phyloP scores from a whole-genome alignment of 2,888 invertebrate species.

The Ernsta delagoae region DNA sequence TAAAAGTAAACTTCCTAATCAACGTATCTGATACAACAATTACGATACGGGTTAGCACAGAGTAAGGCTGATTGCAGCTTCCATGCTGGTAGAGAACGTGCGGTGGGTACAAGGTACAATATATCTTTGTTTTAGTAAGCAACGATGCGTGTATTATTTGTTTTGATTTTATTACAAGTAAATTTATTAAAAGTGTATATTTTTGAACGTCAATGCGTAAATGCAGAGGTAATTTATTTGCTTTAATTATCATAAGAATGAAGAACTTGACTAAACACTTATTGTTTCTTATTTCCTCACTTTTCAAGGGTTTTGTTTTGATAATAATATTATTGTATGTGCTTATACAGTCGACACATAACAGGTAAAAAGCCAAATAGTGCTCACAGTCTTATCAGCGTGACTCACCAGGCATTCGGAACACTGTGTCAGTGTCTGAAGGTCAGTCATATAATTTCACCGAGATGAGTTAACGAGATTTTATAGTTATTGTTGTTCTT shows the following conservation, averaged over 20 bases:
- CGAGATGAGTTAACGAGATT: conserved; percentile 21
- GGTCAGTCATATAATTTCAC: conserved; percentile 42
- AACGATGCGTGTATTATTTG: no score
- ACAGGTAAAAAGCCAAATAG: background rate
- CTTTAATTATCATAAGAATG: no score
- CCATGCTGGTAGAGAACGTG: background rate
- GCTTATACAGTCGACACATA: no score
- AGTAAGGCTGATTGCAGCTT: conserved; percentile 4
- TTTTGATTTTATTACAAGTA: no score
- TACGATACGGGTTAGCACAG: conserved; percentile 46
- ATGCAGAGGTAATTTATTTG: no score
- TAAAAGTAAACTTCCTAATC: conserved; percentile 82
- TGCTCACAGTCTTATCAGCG: conserved; percentile 40
- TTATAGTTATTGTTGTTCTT: conserved; percentile 3
- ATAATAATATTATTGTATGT: no score
- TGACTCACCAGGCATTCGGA: conserved; percentile 53
- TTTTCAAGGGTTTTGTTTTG: no score
- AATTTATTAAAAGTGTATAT: no score
- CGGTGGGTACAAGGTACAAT: background rate
- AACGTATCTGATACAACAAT: conserved; percentile 50
- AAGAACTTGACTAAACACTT: no score
- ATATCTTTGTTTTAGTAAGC: no score
- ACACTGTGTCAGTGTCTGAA: conserved; percentile 59
- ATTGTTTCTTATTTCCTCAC: no score
- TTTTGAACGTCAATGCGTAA: no score